Evolutionary conservation across 37 sponge, comb jelly and placozoan genomes (phyloP), one percentile per base, ranked within the genome.

Genomic region (Aplysina aerophoba): DNA sequence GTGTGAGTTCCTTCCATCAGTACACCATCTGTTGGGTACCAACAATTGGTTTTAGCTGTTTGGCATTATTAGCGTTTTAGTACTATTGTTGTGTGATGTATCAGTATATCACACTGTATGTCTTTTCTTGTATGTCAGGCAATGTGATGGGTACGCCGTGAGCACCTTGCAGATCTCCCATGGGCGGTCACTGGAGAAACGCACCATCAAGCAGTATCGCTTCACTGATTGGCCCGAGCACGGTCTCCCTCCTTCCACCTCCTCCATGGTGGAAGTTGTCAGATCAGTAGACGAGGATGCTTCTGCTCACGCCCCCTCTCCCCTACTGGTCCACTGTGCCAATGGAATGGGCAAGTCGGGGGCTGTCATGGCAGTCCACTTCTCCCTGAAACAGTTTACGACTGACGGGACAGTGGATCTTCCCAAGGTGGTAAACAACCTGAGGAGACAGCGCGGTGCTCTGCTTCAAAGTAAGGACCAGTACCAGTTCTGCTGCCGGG

Each of bases 341-440:
- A 86, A 86, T 54, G 93, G 93, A 17, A 63, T 92, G 31, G 93
- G 93, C 0, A 72, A 86, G 31, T 75, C 89, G 8, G 93, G 93
- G 0, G 86, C 83, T 20, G 72, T 89, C 54, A 69, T 85, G 15
- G 82, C 87, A 36, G 77, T 85, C 0, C 89, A 88, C 44, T 34
- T 78, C 4, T 57, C 82, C 22, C 81, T 92, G 35, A 73, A 54
- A 21, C 73, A 82, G 67, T 83, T 63, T 22, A 41, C 72, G 8
- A 73, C 25, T 20, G 66, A 57, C 1, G 89, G 63, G 12, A 66
- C 30, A 4, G 57, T 92, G 12, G 90, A 92, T 64, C 75, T 92
- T 0, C 36, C 89, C 19, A 27, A 38, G 20, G 89, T 81, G 41
- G 84, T 86, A 20, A 41, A 61, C 25, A 36, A 82, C 1, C 28